Conservation (phyloP, 1,140 invertebrate genomes). For the Lordiphosa stackelbergi region DNA sequence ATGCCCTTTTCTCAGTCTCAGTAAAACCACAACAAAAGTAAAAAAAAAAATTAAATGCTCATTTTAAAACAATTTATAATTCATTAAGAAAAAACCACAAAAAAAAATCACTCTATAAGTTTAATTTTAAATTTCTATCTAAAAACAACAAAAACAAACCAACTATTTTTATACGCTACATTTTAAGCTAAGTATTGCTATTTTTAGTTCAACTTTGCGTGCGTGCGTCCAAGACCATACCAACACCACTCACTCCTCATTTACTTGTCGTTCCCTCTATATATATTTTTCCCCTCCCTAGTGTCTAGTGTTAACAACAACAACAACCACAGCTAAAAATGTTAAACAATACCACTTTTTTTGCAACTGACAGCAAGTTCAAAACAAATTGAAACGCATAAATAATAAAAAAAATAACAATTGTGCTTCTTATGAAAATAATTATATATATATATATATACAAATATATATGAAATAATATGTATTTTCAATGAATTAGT, state of each 20-base stretch:
- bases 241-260: constrained; percentile 5
- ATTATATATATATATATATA: constrained; percentile 30
- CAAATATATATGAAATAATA: constrained; percentile 32
- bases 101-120: constrained; percentile 34
- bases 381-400: constrained; percentile 66
- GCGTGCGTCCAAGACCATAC: constrained; percentile 60
- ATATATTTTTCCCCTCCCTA: constrained; percentile 17
- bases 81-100: constrained; percentile 46
- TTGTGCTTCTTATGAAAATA: constrained; percentile 72
- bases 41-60: constrained; percentile 50
- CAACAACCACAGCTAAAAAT: constrained; percentile 32
- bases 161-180: constrained; percentile 67
- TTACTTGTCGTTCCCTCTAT: constrained; percentile 14
- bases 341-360: constrained; percentile 26
- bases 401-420: constrained; percentile 50
- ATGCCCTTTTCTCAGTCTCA: constrained; percentile 7
- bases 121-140: constrained; percentile 51
- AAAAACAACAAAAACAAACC: constrained; percentile 35
- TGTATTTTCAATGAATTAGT: constrained; percentile 66
- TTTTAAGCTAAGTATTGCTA: constrained; percentile 71
- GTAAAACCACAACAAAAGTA: background rate
- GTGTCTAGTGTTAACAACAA: constrained; percentile 59
- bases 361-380: constrained; percentile 47
- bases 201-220: constrained; percentile 66
- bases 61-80: constrained; percentile 52